Evolutionary conservation across 2,888 invertebrate genomes (phyloP), one percentile per base, ranked within the genome.

Genomic region (Limnephilus rhombicus): DNA sequence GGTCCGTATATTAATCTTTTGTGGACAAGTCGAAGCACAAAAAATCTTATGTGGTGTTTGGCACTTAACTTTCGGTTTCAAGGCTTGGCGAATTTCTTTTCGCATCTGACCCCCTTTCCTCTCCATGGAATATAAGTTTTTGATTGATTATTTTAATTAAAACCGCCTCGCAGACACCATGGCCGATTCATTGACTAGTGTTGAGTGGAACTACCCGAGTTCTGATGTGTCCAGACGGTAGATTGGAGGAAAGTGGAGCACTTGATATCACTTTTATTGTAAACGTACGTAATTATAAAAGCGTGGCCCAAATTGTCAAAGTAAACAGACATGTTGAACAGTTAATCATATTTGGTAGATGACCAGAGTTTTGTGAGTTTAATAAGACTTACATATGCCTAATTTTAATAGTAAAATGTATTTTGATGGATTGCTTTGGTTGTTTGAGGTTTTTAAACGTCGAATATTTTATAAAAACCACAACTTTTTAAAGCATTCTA

Each of bases 111-210:
- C 93, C 83, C 91, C 34, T 92, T 93, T 85, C 45, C 80, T 37
- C 34, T 80, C 31, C 68, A n/a, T 24, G 31, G 49, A 68, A 83
- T 53, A 89, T 89, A 88, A 85, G 29, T 24, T 85, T 91, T 91
- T 93, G 93, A 93, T 93, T 91, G 93, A 93, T 93, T 91, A 92
- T 93, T 93, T 93, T 93, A 93, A 93, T 93, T 92, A 93, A 93
- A 89, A 49, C 45, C 86, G 87, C 82, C 89, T 89, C n/a, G 80
- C 80, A 49, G 81, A 37, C 81, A 41, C 45, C 86, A 85, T 34
- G 18, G 24, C 85, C 85, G 37, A 85, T 85, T 41, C 41, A 80
- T 68, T 91, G 49, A 49, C 91, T 83, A 41, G 90, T 85, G 85
- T 37, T 85, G 85, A 85, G 85, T 85, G 7, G 11, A 9, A n/a